A percentile compares a stretch with the other conserved stretches of the same genome.
These are phyloP conservation scores for Oceanites oceanicus DNA, from an alignment of 2,113 vertebrate genomes.

Conservation along the genomic window DNA sequence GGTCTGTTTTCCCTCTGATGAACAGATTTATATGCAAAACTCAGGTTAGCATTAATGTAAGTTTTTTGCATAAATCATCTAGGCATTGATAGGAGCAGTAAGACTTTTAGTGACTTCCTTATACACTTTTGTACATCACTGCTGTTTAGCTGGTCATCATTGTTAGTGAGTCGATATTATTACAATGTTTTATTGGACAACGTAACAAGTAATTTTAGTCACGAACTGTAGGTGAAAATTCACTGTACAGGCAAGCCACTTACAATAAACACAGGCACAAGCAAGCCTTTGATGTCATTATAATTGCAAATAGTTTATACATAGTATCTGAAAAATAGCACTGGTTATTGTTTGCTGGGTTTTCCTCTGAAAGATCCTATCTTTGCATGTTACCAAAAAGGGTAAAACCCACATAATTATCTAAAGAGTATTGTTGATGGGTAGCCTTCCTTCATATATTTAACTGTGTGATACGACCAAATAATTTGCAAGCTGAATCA, in stretches of 20 bases:
- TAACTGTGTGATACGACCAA: background rate
- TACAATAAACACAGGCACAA: background rate
- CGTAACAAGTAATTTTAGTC: background rate
- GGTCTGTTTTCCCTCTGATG: slow-evolving; percentile 29
- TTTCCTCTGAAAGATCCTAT: background rate
- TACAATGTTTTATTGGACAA: background rate
- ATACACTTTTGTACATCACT: background rate
- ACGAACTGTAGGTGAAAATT: background rate
- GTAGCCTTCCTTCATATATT: background rate
- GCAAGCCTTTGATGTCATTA: background rate
- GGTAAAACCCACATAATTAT: background rate
- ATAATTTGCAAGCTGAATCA: background rate
- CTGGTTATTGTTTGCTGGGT: background rate
- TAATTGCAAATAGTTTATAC: background rate
- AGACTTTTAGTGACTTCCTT: background rate
- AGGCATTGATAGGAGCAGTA: background rate
- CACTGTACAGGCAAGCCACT: background rate
- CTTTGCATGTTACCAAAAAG: background rate
- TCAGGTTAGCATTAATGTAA: background rate
- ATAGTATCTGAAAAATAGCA: background rate
- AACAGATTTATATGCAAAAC: slow-evolving; percentile 46
- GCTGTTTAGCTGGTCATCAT: background rate
- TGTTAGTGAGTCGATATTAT: background rate
- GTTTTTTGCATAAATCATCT: background rate
- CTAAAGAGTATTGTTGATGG: background rate